phyloP scores from a whole-genome alignment of 2,113 vertebrate genomes.

The Laterallus jamaicensis region DNA sequence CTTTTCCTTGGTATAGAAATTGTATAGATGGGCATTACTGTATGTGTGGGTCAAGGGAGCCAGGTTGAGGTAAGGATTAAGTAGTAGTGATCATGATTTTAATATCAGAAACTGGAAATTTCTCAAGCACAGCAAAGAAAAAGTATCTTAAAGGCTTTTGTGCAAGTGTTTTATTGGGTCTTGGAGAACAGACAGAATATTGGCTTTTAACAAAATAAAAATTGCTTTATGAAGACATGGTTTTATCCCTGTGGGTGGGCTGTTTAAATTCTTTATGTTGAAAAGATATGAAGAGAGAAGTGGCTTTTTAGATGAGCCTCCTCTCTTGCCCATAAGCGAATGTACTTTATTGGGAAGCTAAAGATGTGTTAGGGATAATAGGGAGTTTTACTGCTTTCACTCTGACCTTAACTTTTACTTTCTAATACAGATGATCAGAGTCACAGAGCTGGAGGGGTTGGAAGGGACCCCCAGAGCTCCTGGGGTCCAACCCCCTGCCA shows the following conservation, averaged over 20 bases:
- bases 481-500: no score
- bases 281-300: no score
- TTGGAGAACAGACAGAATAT: not conserved
- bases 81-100: not conserved
- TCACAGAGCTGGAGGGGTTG: no score
- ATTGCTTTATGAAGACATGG: fast-evolving
- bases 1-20: no score
- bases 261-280: not conserved
- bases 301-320: not conserved
- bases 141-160: not conserved
- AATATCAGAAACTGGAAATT: no score
- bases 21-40: not conserved
- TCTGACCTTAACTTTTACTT: not conserved
- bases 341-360: not conserved
- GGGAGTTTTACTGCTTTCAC: not conserved
- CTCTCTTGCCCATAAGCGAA: not conserved
- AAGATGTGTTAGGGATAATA: not conserved
- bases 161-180: not conserved
- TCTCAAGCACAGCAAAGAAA: not conserved
- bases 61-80: not conserved
- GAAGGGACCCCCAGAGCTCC: no score
- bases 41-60: not conserved
- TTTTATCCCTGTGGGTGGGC: not conserved
- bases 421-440: not conserved
- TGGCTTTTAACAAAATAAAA: not conserved